Percentiles rank a stretch among this genome's conserved stretches.
These are phyloP conservation scores for Drosophila barbarae DNA, from an alignment of 2,888 invertebrate genomes.

Conservation along the genomic window DNA sequence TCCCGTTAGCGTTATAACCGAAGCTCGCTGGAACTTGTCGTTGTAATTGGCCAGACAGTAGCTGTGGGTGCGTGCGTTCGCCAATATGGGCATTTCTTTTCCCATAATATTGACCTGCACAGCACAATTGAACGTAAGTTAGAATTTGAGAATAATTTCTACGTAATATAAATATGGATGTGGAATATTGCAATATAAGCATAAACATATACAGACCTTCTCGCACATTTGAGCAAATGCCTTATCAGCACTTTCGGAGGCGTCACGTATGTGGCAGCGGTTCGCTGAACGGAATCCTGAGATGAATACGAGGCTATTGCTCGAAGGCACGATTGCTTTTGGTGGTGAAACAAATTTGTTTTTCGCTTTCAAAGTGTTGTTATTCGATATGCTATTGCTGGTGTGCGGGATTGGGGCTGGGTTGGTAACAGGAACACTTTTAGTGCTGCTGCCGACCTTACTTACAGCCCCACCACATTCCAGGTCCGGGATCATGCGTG, in stretches of 20 bases:
- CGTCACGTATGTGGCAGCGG: constrained; percentile 47
- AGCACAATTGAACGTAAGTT: background rate
- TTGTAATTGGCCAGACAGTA: constrained; percentile 32
- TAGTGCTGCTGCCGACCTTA: background rate
- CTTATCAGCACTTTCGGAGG: constrained; percentile 32
- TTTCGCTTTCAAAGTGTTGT: background rate
- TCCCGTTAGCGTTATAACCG: background rate
- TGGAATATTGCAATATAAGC: background rate
- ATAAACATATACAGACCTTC: constrained; percentile 39
- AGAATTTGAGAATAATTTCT: background rate
- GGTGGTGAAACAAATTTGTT: background rate
- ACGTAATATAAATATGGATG: background rate
- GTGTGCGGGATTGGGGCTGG: background rate
- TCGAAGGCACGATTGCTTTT: constrained; percentile 23
- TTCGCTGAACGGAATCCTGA: constrained; percentile 42
- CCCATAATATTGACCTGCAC: constrained; percentile 36
- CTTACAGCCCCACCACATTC: background rate
- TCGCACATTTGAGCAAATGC: constrained; percentile 25
- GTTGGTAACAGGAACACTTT: background rate
- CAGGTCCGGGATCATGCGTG: background rate
- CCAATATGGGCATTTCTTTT: constrained; percentile 16
- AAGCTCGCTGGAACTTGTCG: constrained; percentile 28
- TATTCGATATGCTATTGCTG: background rate
- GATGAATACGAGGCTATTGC: constrained; percentile 35
- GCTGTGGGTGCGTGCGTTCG: background rate